Evolutionary conservation across 2,797 vertebrate genomes (phyloP), one percentile per base, ranked within the genome.

Genomic region (Hafferia zeledoni): DNA sequence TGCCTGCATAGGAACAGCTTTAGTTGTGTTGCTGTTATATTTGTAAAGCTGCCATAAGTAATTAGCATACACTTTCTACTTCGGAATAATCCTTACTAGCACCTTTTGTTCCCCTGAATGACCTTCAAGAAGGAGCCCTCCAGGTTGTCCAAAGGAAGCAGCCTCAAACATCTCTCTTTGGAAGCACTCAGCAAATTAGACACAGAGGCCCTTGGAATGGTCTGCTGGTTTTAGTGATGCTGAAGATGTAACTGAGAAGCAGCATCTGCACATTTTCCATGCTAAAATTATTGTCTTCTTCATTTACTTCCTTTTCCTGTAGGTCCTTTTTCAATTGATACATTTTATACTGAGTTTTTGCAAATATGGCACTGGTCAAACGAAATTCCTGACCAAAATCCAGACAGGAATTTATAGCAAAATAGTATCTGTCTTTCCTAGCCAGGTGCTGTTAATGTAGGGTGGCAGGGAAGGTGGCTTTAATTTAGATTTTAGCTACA

Each of bases 291-390:
- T 89, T 49, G 22, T 61, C 64, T 67, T 55, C 55, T 90, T 90
- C 16, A 9, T 82, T 93, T 79, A 41, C 49, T 92, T 92, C 81
- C 84, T 93, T 89, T 90, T 84, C 71, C 56, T 90, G 59, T 80
- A n/a, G 33, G 61, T 74, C 67, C 31, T 49, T 60, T 91, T 93
- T 75, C 16, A 5, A 3, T 0, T 46, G 64, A 72, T 74, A 9
- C 25, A 50, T 93, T 95, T 80, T 60, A 50, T 75, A 23, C 71
- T 56, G 70, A 47, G 64, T 50, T 93, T 90, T 87, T 68, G 74
- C 53, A 80, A 83, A n/a, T 60, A 33, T 3, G 49, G 83, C 71
- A 28, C 13, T 10, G 17, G 41, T 47, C 46, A 71, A 46, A 43
- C 31, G 64, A 65, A 90, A 79, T 87, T 94, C 75, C 71, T 93